Evolutionary conservation across 2,113 vertebrate genomes (phyloP), one percentile per base, ranked within the genome.

Genomic region (Pelobates fuscus): DNA sequence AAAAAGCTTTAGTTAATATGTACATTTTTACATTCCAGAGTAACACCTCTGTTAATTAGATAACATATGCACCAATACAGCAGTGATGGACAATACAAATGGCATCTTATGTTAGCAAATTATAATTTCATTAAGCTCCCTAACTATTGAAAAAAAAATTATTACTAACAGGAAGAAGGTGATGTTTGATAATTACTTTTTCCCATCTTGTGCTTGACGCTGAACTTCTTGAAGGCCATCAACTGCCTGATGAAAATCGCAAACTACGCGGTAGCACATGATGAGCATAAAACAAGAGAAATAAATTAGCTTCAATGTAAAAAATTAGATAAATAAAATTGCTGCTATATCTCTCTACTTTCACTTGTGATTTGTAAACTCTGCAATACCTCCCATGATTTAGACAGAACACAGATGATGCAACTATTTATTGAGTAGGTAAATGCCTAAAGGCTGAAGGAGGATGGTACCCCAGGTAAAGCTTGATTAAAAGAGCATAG

Each of bases 231-330:
- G 97, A 26, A 99, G 88, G 60, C 97, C 96, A 30, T 99, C 97
- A 5, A 96, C 95, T 2, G 95, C 94, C 84, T 99, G 97, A 83
- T 99, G 95, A 83, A 99, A 98, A 80, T 99, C 97, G 82, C 97
- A 98, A 82, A 99, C 97, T 99, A 85, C 46, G 23, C 3, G 55
- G 79, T 69, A 88, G 29, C 49, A 70, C 81, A 71, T 84, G 3
- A 70, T 57, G 71, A 41, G 71, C 30, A 70, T 18, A 78, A 30
- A 8, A 37, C 2, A 30, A n/a, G 57, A 26, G 52, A 44, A n/a
- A 77, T 12, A 24, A 23, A 10, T 29, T 20, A n/a, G 46, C 15
- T 27, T 60, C 3, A 27, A 26, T 21, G 54, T 57, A 57, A 57
- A 21, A 23, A 20, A 37, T 6, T 10, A 37, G 10, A 37, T 10